Evolutionary conservation across 2,113 vertebrate species (phyloP), one percentile per base, ranked within the genome.

Genomic region (Rhinolophus ferrumequinum): DNA sequence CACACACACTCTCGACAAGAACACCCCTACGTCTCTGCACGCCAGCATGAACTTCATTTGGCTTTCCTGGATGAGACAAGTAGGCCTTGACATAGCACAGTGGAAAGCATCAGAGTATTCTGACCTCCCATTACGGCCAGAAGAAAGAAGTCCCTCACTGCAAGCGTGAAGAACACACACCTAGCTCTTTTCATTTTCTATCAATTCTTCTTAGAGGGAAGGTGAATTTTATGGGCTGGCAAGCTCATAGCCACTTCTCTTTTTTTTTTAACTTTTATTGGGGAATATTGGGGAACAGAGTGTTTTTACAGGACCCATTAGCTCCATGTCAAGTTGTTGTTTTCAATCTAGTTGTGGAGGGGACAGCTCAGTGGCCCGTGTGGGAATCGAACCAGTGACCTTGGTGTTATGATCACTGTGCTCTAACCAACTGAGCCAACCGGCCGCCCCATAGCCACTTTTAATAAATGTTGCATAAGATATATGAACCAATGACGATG

Each of bases 131-230:
- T 73, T 18, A 72, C 44, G 56, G 38, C 91, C 80, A 81, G 35
- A 84, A 96, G 33, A 85, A 92, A 95, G 76, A 94, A 93, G 90
- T 73, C 56, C 87, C 69, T 86, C 60, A 69, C 73, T 19, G 33
- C 24, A 84, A 79, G 62, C 58, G 64, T 67, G 13, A 86, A 88
- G 77, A 93, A 75, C 80, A 95, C 3, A 73, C 14, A 77, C 11
- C n/a, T 73, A 62, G 16, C 11, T 88, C 66, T 88, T 82, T 66
- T 76, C 70, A 67, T 69, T 95, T 93, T 52, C 80, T 92, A 93
- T 64, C 90, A 73, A 69, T 79, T 96, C 38, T 66, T 88, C 44
- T 80, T 33, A 52, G 69, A 88, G 21, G 33, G 15, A 84, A 94
- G 58, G 41, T 85, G 19, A 18, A 83, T 86, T 89, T 93, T 67